These are phyloP conservation scores for Chondrosia reniformis DNA, from an alignment of 37 sponge, comb jelly and placozoan species.

Conservation along the genomic window DNA sequence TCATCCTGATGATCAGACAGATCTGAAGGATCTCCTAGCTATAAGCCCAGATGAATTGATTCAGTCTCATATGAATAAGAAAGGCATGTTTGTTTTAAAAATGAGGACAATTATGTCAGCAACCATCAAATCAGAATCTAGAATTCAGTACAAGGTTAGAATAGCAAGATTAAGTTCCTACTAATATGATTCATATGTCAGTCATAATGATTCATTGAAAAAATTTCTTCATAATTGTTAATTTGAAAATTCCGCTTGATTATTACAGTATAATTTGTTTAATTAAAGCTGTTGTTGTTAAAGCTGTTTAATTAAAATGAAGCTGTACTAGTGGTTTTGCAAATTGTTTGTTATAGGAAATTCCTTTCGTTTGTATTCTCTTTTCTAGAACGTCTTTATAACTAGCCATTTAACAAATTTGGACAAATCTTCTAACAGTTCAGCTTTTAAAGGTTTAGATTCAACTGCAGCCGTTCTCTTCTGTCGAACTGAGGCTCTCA, in stretches of 20 bases:
- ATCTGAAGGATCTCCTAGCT: not conserved
- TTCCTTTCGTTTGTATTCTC: not conserved
- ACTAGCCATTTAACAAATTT: not conserved
- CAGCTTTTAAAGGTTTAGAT: not conserved
- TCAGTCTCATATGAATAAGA: not conserved
- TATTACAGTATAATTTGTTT: not conserved
- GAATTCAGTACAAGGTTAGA: conserved; percentile 5
- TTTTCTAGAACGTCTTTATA: conserved; percentile 2
- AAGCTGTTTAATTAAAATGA: no score
- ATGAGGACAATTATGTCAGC: conserved; percentile 1
- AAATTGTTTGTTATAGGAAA: not conserved
- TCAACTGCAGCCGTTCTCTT: not conserved
- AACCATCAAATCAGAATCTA: not conserved
- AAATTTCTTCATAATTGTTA: not conserved
- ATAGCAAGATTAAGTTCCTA: not conserved
- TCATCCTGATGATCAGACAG: not conserved
- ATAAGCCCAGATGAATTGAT: not conserved
- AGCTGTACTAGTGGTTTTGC: no score
- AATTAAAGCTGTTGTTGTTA: no score
- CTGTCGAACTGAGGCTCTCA: conserved; percentile 1
- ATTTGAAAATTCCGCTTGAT: not conserved
- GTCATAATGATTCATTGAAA: no score
- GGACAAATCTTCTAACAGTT: not conserved
- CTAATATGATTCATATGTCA: no score
- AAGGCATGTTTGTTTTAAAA: conserved; percentile 11